Base-by-base conservation (phyloP, 1,140 invertebrate species). In the Drosophila subpulchrella region DNA sequence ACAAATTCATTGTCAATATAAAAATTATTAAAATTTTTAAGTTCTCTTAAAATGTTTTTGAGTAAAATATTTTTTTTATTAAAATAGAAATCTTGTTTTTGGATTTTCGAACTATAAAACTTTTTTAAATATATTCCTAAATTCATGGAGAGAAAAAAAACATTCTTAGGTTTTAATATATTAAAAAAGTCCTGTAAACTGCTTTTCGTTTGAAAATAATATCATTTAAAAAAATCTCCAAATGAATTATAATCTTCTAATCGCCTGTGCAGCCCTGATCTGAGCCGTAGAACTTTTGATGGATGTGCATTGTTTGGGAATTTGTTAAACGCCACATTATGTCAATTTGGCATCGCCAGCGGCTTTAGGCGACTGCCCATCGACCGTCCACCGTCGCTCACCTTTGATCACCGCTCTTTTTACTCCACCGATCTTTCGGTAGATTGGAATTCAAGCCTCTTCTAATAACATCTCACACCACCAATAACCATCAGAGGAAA, bases 251-350 rank as follows among this genome's bases (percentile, higher is more conserved):
- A 60, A n/a, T 44, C 59, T 41, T 12, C 24, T n/a, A 7, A 63
- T 6, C 4, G 13, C 15, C 27, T 41, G 38, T 39, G 11, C 55
- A 72, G 12, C 44, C 70, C 56, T 60, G 30, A 72, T 72, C 68
- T 11, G 4, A 15, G 7, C 32, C 38, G 41, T 39, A 38, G 27
- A 32, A 42, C 41, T 32, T 56, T 63, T 78, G 75, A 78, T 78
- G 75, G 75, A 78, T 73, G 53, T 77, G 56, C 75, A 78, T 76
- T 77, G 75, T 77, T 75, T 68, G 54, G 73, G 65, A 78, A 90
- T 81, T 89, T 90, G 86, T 90, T 90, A 90, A 90, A 90, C 85
- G 86, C 85, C 85, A 90, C 86, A 90, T 90, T 90, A 90, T 90
- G 85, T 90, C 85, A 90, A 90, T 82, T 90, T 86, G 85, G 70